A percentile compares a stretch with the other conserved stretches of the same genome.
These are phyloP conservation scores for Drosophila grimshawi DNA, from an alignment of 1,140 invertebrate genomes.

Conservation along the genomic window DNA sequence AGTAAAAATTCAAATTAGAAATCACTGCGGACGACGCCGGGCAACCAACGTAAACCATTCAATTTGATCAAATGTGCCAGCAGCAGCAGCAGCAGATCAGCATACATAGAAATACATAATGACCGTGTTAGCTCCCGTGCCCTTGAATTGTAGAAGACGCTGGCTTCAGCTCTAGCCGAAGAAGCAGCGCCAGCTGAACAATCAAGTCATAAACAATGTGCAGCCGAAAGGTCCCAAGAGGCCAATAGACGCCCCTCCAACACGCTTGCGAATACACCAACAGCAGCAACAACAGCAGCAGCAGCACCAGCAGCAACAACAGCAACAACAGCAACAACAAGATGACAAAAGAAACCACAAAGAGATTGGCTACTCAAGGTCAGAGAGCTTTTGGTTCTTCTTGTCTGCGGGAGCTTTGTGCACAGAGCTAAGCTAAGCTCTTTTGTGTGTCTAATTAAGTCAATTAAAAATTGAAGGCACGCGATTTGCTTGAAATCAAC, in stretches of 20 bases:
- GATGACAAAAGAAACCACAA: constrained; percentile 1
- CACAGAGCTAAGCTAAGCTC: constrained; percentile 16
- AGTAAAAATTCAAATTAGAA: constrained; percentile 81
- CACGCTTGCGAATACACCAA: constrained; percentile 31
- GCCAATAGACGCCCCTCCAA: constrained; percentile 33
- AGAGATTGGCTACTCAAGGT: constrained; percentile 37
- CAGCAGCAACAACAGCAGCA: constrained; percentile 11
- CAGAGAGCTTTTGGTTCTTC: constrained; percentile 29
- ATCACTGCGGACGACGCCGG: constrained; percentile 58
- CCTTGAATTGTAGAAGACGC: constrained; percentile 69
- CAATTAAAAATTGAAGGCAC: constrained; percentile 73
- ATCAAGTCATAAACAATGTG: constrained; percentile 80
- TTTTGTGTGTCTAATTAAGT: constrained; percentile 72
- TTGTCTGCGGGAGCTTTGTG: constrained; percentile 18
- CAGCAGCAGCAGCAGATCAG: constrained; percentile 22
- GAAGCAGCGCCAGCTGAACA: constrained; percentile 58
- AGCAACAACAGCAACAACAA: constrained; percentile 36
- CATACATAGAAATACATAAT: constrained; percentile 19
- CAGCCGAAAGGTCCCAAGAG: constrained; percentile 65
- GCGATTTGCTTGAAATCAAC: constrained; percentile 66
- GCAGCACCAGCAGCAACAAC: neutral
- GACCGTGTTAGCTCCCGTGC: constrained; percentile 55
- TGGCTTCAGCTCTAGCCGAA: constrained; percentile 14
- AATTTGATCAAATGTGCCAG: constrained; percentile 51
- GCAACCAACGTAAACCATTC: constrained; percentile 43